Evolutionary conservation across 2,888 invertebrate species (phyloP).

Genomic region (Ophioninae sp.): DNA sequence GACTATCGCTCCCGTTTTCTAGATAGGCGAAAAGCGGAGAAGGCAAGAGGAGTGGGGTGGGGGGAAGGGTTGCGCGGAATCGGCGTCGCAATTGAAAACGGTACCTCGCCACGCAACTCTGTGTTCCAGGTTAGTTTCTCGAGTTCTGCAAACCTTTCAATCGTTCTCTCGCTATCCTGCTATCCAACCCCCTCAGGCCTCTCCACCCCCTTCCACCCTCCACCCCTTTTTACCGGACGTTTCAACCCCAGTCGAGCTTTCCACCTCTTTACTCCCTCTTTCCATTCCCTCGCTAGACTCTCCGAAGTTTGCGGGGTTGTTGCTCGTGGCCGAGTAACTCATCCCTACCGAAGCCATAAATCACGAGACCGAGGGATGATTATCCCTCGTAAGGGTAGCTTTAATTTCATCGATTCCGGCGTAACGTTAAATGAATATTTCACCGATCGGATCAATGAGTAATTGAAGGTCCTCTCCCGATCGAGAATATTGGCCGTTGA

Average conservation of each 20-base stretch:
- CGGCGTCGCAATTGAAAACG: conserved; percentile 70
- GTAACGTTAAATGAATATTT: too few species aligned
- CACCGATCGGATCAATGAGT: conserved; percentile 20
- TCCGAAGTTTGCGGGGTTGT: too few species aligned
- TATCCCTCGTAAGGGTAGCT: too few species aligned
- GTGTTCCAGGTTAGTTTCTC: conserved; percentile 22
- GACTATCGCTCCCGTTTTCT: too few species aligned
- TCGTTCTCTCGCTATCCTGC: neutral
- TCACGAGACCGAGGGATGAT: neutral
- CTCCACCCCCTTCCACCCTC: neutral
- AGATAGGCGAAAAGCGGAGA: neutral
- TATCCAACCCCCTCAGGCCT: conserved; percentile 2
- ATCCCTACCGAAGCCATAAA: too few species aligned
- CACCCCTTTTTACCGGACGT: too few species aligned
- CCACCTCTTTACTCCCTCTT: too few species aligned
- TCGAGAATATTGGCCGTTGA: conserved; percentile 42
- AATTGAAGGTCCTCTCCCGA: conserved; percentile 10
- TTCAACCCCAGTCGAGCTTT: too few species aligned
- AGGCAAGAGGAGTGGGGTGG: too few species aligned
- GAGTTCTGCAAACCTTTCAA: conserved; percentile 1
- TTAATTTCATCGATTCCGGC: too few species aligned
- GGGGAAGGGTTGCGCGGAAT: conserved; percentile 63
- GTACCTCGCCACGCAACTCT: conserved; percentile 72
- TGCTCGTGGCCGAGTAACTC: too few species aligned
- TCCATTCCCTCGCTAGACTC: too few species aligned